These are phyloP conservation scores for Leontocebus nigricollis DNA, from an alignment of 2,797 vertebrate species.

Conservation along the genomic window DNA sequence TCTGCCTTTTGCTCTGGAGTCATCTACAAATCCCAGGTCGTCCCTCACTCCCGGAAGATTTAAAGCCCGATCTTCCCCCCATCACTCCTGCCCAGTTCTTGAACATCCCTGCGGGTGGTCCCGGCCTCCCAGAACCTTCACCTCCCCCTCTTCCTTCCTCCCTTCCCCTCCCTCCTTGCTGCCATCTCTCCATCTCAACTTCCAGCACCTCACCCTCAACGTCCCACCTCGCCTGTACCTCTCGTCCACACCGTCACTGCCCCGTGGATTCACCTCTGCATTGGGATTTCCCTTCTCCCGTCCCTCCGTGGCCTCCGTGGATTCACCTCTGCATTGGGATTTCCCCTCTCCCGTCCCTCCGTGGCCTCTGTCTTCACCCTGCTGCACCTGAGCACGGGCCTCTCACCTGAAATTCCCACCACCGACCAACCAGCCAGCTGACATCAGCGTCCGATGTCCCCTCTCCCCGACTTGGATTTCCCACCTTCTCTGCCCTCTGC, in stretches of 20 bases:
- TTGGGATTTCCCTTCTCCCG: background rate
- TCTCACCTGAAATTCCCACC: background rate
- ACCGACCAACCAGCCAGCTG: background rate
- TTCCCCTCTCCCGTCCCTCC: background rate
- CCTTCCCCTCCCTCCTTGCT: background rate
- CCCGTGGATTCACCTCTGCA: background rate
- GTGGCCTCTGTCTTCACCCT: background rate
- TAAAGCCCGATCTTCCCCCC: background rate
- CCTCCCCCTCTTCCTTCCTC: background rate
- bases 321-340: background rate
- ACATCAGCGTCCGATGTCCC: accelerated
- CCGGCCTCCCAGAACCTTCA: too few relatives aligned
- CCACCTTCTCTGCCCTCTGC: background rate
- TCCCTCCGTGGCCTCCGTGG: background rate
- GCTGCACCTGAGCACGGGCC: background rate
- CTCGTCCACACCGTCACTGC: accelerated
- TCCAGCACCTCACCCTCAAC: too few relatives aligned
- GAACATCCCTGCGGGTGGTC: background rate
- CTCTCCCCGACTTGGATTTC: background rate
- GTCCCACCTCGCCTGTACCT: background rate
- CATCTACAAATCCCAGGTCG: accelerated
- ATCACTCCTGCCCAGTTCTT: background rate
- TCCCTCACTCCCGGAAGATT: background rate
- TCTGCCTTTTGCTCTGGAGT: background rate
- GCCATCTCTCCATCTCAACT: background rate